phyloP scores from a whole-genome alignment of 1,140 invertebrate genomes.

The Tenebrio molitor region DNA sequence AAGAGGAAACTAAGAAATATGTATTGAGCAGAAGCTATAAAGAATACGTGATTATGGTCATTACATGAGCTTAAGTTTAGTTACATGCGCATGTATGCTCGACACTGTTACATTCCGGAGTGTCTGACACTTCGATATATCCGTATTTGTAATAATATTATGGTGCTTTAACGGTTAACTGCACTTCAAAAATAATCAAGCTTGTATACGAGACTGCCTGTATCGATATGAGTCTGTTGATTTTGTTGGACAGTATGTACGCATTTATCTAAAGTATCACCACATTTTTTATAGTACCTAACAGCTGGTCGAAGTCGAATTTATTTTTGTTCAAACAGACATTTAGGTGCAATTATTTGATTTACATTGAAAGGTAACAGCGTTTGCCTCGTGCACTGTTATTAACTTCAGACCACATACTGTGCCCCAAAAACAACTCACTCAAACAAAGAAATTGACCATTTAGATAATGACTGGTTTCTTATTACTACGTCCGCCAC shows the following conservation, averaged over 20 bases:
- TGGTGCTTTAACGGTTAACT: constrained; percentile 36
- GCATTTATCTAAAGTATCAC: constrained; percentile 13
- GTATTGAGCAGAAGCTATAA: constrained; percentile 44
- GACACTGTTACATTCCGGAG: constrained; percentile 41
- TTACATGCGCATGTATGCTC: constrained; percentile 22
- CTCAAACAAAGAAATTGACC: constrained; percentile 42
- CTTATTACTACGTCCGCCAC: constrained; percentile 20
- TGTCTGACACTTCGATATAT: constrained; percentile 33
- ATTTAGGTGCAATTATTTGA: constrained; percentile 23
- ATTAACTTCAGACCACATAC: constrained; percentile 43
- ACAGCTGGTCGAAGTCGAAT: neutral
- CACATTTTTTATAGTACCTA: constrained; percentile 3
- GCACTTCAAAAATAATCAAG: constrained; percentile 35
- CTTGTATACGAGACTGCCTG: constrained; percentile 17
- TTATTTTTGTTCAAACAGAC: constrained; percentile 1
- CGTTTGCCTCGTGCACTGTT: constrained; percentile 22
- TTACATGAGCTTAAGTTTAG: constrained; percentile 42
- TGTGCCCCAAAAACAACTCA: constrained; percentile 43
- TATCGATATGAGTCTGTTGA: constrained; percentile 13
- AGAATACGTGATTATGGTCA: constrained; percentile 46
- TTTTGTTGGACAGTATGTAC: constrained; percentile 17
- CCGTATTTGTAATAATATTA: constrained; percentile 41
- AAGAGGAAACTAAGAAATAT: constrained; percentile 31
- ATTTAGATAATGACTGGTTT: constrained; percentile 44
- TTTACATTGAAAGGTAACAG: constrained; percentile 30